Base-by-base conservation (phyloP, 2,797 vertebrate species). In the Enteromius mattozi region DNA sequence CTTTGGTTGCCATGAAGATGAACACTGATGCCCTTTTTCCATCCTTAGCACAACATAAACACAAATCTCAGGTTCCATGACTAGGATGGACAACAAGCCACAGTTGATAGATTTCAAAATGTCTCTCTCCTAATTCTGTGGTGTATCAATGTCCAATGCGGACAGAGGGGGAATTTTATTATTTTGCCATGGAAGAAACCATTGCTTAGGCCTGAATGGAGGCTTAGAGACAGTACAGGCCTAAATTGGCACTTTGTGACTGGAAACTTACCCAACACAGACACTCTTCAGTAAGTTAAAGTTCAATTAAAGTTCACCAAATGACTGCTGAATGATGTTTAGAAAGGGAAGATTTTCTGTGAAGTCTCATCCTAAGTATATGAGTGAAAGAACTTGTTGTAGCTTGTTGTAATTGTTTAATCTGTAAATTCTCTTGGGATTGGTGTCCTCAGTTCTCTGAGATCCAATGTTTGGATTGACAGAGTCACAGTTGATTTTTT, bases 31-130 rank as follows among this genome's bases (percentile, higher is more conserved):
- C 12, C 27, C 40, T 21, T 66, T 82, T 82, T 82, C 71, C 21
- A 27, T 40, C 17, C 30, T 76, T 54, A 35, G n/a, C 51, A 35
- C 45, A 78, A 77, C 74, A 45, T 40, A 59, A 33, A 56, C 35
- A 24, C 40, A 19, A 19, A 77, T 65, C 86, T 91, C 90, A 92
- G 90, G 91, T 92, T 88, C 82, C 72, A 30, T 83, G 47, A 70
- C 65, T 77, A 7, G 35, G 63, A 78, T 70, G 49, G 37, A 78
- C 65, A 78, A 70, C 37, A 83, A 69, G 75, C 63, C 27, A 9
- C 49, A 70, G 27, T 47, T 83, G 37, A 56, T 78, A 65, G 66
- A 78, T 59, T 83, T 40, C 12, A 59, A 54, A 69, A 21, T 24
- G 24, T 83, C 59, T 77, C 13, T 24, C 65, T 45, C 65, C 27